phyloP scores from a whole-genome alignment of 2,113 vertebrate species.

The Rattus norvegicus region GRCr8 NC_086027.1:71820001-71820500 shows the following conservation, averaged over 20 bases:
- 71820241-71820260: neutral
- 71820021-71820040: conserved; percentile 2
- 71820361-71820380: neutral
- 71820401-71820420: neutral
- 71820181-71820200: neutral
- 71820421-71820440: neutral
- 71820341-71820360: no score
- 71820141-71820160: neutral
- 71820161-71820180: rapidly evolving
- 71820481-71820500: neutral
- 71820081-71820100: neutral
- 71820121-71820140: neutral
- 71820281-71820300: neutral
- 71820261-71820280: neutral
- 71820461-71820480: neutral
- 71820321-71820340: neutral
- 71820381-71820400: neutral
- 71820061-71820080: neutral
- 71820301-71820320: neutral
- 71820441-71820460: neutral
- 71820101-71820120: neutral
- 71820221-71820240: neutral
- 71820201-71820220: neutral
- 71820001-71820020: conserved; percentile 17
- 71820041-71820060: neutral